Conservation (phyloP, 2,797 vertebrate species). For the Danio aesculapii region DNA sequence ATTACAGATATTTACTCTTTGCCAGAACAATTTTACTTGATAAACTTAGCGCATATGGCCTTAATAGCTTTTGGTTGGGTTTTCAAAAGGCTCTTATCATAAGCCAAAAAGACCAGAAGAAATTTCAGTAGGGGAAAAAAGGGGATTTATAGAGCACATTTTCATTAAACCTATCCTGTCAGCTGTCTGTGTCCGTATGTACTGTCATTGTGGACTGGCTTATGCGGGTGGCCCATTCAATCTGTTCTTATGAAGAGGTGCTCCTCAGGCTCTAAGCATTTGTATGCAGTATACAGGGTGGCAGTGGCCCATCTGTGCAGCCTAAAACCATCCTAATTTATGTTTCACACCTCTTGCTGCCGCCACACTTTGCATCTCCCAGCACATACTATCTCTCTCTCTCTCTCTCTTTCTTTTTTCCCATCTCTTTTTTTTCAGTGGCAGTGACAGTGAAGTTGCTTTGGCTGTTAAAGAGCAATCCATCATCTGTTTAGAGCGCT, state of each 20-base stretch:
- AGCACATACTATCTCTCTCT: slow-evolving; percentile 44
- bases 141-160: background rate
- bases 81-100: slow-evolving; percentile 7
- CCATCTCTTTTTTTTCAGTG: slow-evolving; percentile 50
- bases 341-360: slow-evolving; percentile 71
- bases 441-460: slow-evolving; percentile 70
- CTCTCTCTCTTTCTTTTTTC: slow-evolving; percentile 26
- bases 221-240: slow-evolving; percentile 23
- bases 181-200: background rate
- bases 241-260: slow-evolving; percentile 41
- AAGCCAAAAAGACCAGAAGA: background rate
- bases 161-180: slow-evolving; percentile 15
- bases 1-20: background rate
- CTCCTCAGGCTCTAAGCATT: slow-evolving; percentile 57
- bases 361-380: slow-evolving; percentile 56
- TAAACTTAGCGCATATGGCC: slow-evolving; percentile 20
- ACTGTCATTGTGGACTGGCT: background rate
- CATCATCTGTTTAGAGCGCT: slow-evolving; percentile 73
- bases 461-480: slow-evolving; percentile 77
- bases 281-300: slow-evolving; percentile 68
- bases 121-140: background rate
- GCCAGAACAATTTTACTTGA: slow-evolving; percentile 15
- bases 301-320: slow-evolving; percentile 74
- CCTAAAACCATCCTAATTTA: slow-evolving; percentile 71
- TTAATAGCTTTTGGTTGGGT: slow-evolving; percentile 19